phyloP scores from a whole-genome alignment of 2,888 invertebrate genomes.

The Eupithecia inturbata region DNA sequence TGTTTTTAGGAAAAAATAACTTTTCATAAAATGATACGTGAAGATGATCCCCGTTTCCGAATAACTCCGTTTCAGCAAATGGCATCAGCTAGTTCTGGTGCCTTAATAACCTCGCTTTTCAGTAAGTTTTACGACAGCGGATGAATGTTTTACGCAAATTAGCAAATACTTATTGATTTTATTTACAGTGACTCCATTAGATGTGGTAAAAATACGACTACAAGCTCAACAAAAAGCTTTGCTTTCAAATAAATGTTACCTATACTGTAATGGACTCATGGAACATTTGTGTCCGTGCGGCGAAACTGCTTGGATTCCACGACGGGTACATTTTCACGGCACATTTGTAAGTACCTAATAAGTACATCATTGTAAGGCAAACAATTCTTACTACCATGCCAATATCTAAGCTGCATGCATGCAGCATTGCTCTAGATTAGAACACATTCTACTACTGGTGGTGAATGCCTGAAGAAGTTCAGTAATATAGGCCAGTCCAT shows the following conservation, averaged over 20 bases:
- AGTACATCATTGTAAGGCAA: not conserved
- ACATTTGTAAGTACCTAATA: slow-evolving; percentile 84
- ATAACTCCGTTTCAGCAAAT: slow-evolving; percentile 93
- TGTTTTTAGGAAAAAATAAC: slow-evolving; percentile 4
- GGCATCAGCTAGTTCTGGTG: slow-evolving; percentile 94
- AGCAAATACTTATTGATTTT: slow-evolving; percentile 4
- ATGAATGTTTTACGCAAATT: slow-evolving; percentile 1
- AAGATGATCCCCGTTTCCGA: slow-evolving; percentile 90
- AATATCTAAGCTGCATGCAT: not conserved
- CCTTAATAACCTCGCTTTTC: slow-evolving; percentile 93
- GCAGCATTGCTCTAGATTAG: not conserved
- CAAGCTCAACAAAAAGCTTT: slow-evolving; percentile 96
- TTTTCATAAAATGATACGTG: slow-evolving; percentile 70
- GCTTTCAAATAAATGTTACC: slow-evolving; percentile 93
- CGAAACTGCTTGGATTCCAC: slow-evolving; percentile 85
- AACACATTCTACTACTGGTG: not conserved
- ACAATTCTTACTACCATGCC: not conserved
- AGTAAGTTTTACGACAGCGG: slow-evolving; percentile 83
- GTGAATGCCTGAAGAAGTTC: not conserved
- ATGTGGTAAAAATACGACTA: slow-evolving; percentile 99
- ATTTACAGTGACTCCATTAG: slow-evolving; percentile 96
- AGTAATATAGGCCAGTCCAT: not conserved
- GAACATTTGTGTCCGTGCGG: slow-evolving; percentile 97
- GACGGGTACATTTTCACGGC: slow-evolving; percentile 89
- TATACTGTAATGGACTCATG: slow-evolving; percentile 99